Base-by-base conservation (phyloP, 2,888 invertebrate genomes). In the Nomada ruficornis region DNA sequence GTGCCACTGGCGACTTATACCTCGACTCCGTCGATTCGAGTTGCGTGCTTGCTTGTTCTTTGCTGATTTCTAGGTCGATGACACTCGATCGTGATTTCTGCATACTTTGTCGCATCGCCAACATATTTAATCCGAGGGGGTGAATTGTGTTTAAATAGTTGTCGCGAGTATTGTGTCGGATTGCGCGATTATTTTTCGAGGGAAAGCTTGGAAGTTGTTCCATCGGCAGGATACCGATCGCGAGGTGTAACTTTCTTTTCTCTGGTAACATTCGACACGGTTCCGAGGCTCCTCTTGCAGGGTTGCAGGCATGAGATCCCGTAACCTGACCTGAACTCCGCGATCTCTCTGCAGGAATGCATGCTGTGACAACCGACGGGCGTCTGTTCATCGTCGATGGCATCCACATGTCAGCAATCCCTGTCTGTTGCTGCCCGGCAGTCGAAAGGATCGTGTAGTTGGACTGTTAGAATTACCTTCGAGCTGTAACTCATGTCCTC, bases 1-100 rank as follows among this genome's bases (percentile, higher is more conserved):
- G 89, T 85, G 86, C 86, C 82, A 70, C 76, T 62, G 71, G 4
- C 47, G 54, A 36, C 69, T 82, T 83, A 55, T 84, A 65, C 69
- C 26, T 44, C n/a, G 70, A 63, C 70, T 18, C 55, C 44, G 63
- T 62, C 36, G 2, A 18, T 23, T 82, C 83, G 80, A 80, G 74
- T 65, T 75, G 71, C 72, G 65, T 54, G 62, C 65, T 23, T 64
- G 65, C 57, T 77, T 65, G 63, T 55, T 74, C 50, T 55, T 23
- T 54, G 60, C 64, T 57, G 62, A 73, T 74, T 60, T 65, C 50
- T 50, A 9, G 69, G 77, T 85, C 79, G 77, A 77, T 67, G 82
- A 86, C 85, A 76, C 57, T 15, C 20, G 15, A 20, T 42, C 13
- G 10, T 13, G 26, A 77, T 63, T 67, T 68, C 60, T 77, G 70